Percentiles rank a stretch among this genome's conserved stretches.
Conservation (phyloP, 1,140 invertebrate genomes). For the Lethrus apterus region DNA sequence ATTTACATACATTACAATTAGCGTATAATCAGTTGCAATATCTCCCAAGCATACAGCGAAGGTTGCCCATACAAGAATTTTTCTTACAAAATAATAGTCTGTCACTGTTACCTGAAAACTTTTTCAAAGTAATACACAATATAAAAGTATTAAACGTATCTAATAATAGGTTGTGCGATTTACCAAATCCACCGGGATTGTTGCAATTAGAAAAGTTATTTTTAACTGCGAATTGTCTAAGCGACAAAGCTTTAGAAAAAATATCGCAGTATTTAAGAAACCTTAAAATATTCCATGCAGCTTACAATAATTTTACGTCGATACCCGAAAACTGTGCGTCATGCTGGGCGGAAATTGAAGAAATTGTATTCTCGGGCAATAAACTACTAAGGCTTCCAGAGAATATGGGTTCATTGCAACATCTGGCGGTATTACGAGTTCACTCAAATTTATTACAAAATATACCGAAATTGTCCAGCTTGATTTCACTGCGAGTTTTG, state of each 20-base stretch:
- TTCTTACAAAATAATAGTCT: constrained; percentile 72
- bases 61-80: constrained; percentile 60
- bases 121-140: constrained; percentile 64
- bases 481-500: constrained; percentile 66
- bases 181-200: constrained; percentile 50
- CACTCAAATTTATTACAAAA: constrained; percentile 72
- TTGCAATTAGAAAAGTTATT: constrained; percentile 63
- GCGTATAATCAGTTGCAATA: constrained; percentile 67
- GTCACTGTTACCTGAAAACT: constrained; percentile 62
- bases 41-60: constrained; percentile 60
- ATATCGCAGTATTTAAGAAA: constrained; percentile 47
- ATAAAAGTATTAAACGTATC: constrained; percentile 67
- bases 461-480: constrained; percentile 67
- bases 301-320: constrained; percentile 68
- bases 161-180: constrained; percentile 64
- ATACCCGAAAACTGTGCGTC: constrained; percentile 67
- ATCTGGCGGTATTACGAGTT: constrained; percentile 67
- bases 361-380: constrained; percentile 76
- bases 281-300: constrained; percentile 64
- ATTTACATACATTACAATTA: constrained; percentile 62
- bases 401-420: constrained; percentile 61
- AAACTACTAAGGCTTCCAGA: constrained; percentile 68
- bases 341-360: constrained; percentile 71
- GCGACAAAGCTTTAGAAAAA: constrained; percentile 60
- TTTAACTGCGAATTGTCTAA: constrained; percentile 69